Base-by-base conservation (phyloP, 2,113 vertebrate species). In the Callipepla californica region DNA sequence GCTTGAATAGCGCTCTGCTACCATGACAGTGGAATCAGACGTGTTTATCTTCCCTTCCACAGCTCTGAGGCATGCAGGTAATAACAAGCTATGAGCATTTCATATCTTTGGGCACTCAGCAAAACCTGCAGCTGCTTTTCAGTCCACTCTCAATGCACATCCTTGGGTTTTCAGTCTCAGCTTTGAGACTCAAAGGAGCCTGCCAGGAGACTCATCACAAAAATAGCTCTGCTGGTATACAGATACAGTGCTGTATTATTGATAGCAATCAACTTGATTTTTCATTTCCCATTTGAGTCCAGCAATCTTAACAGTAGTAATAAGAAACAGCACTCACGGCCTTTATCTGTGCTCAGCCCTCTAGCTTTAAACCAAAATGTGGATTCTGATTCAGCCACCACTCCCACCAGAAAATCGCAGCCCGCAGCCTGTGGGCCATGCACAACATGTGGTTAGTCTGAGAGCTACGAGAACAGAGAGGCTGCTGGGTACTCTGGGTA, bases 401-500 rank as follows among this genome's bases (percentile, higher is more conserved):
- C 45, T 55, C 51, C 19, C 45, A 63, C n/a, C 23, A 15, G 15
- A 28, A 36, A 36, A 80, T 22, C 16, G 5, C 55, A 73, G 68
- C 61, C 18, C 13, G 13, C 7, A 77, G 40, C 47, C 63, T 66
- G 62, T 50, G 67, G 77, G 18, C 47, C 30, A 32, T 11, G 10
- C 6, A 5, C 51, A 16, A 53, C 26, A 30, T 53, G 51, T 2
- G 26, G 51, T 53, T 30, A 53, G 42, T 32, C 61, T n/a, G 42
- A 51, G 36, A 4, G 13, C 66, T 59, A 59, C 42, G 51, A 58
- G 12, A 65, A n/a, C 30, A 13, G 21, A 36, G 28, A 58, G 51
- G 23, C 7, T 2, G 0, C n/a, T 40, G 1, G 0, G 13, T 6
- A 66, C 65, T 45, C 7, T n/a, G 32, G 45, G n/a, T 53, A 16